phyloP scores from a whole-genome alignment of 2,113 vertebrate species.

The Prunella fulvescens region DNA sequence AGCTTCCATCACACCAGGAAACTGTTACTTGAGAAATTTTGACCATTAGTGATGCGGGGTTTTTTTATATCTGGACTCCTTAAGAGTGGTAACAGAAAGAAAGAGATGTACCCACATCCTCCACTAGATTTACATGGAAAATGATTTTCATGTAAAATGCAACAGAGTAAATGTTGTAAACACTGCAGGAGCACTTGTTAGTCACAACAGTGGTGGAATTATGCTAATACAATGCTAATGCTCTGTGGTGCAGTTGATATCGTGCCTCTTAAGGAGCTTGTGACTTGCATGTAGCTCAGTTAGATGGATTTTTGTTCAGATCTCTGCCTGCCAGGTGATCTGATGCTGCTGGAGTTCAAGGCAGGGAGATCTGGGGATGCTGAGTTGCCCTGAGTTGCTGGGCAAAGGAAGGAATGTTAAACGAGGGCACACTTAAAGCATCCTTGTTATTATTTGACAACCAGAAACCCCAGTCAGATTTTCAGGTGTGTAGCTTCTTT shows the following conservation, averaged over 20 bases:
- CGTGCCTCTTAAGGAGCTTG: not conserved
- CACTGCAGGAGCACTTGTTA: not conserved
- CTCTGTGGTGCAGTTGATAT: not conserved
- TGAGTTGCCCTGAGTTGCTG: not conserved
- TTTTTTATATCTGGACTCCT: not conserved
- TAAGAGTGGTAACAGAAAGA: not conserved
- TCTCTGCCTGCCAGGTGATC: not conserved
- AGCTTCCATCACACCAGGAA: not conserved
- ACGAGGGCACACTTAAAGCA: not conserved
- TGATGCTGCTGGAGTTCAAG: not conserved
- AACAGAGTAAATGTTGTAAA: not conserved
- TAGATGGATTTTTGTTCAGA: not conserved
- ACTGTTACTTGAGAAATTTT: not conserved
- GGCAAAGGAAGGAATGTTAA: not conserved
- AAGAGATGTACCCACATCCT: not conserved
- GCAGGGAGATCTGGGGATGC: not conserved
- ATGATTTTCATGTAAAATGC: not conserved
- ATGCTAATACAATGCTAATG: not conserved
- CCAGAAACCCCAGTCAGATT: not conserved
- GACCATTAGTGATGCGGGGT: accelerated
- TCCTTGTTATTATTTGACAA: not conserved
- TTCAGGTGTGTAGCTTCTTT: not conserved
- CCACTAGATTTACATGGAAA: not conserved
- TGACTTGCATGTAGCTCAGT: not conserved
- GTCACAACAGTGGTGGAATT: not conserved